Evolutionary conservation across 53 echinoderm and acorn worm species (phyloP).

Genomic region (Actinopyga echinites): DNA sequence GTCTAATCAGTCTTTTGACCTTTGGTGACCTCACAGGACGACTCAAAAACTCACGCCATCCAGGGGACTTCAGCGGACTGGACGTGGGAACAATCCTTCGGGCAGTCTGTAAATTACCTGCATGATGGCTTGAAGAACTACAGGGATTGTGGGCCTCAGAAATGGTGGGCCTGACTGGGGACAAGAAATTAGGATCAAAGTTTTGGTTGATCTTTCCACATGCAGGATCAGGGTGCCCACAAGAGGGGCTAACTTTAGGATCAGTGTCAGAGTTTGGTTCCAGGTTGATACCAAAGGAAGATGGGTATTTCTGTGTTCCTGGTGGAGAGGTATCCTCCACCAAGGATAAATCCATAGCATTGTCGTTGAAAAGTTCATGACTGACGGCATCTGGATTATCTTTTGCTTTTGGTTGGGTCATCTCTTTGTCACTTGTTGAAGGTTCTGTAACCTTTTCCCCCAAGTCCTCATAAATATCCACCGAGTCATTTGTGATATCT

Average conservation of each 20-base stretch:
- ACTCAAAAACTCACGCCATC: not conserved
- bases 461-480: not conserved
- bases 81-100: not conserved
- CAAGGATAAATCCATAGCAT: conserved; percentile 11
- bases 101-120: no score
- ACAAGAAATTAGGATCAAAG: no score
- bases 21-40: conserved; percentile 9
- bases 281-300: no score
- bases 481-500: conserved; percentile 15
- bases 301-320: no score
- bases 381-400: not conserved
- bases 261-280: no score
- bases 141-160: no score
- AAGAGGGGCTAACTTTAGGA: no score
- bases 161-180: no score
- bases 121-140: no score
- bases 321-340: not conserved
- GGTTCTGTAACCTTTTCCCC: not conserved
- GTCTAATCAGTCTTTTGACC: not conserved
- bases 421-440: not conserved
- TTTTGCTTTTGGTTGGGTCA: not conserved
- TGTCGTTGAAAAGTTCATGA: not conserved
- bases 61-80: conserved; percentile 6
- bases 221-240: no score
- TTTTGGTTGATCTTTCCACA: no score